These are phyloP conservation scores for Penaeus vannamei DNA, from an alignment of 1,140 invertebrate species.

Conservation along the genomic window DNA sequence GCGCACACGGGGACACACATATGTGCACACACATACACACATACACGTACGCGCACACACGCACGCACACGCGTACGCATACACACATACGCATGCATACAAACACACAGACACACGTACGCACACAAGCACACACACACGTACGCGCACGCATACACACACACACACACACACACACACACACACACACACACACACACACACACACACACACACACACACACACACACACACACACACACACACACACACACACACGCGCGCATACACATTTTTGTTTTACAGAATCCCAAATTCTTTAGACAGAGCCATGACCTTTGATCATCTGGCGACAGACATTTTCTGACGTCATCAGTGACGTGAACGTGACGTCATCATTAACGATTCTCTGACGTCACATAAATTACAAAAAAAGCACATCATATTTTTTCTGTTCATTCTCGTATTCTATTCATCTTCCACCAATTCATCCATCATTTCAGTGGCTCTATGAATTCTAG, in stretches of 20 bases:
- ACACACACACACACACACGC: neutral
- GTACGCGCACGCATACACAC: neutral
- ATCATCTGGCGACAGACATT: too few species aligned
- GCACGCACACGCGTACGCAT: neutral
- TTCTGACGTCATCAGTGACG: too few species aligned
- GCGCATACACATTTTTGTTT: neutral
- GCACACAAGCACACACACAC: neutral
- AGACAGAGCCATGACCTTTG: too few species aligned
- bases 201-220: constrained; percentile 33
- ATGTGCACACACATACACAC: neutral
- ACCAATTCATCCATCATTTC: too few species aligned
- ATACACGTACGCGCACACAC: neutral
- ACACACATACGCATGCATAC: neutral
- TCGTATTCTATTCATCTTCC: too few species aligned
- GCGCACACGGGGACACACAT: neutral
- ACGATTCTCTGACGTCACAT: too few species aligned
- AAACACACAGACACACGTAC: neutral
- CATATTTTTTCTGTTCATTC: too few species aligned
- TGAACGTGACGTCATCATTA: too few species aligned
- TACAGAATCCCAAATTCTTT: too few species aligned
- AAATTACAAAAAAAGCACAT: too few species aligned
- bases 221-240: neutral
- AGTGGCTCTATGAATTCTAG: too few species aligned
- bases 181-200: constrained; percentile 36
- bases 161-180: constrained; percentile 16